Conservation (phyloP, 2,797 vertebrate species). For the Thaleichthys pacificus region DNA sequence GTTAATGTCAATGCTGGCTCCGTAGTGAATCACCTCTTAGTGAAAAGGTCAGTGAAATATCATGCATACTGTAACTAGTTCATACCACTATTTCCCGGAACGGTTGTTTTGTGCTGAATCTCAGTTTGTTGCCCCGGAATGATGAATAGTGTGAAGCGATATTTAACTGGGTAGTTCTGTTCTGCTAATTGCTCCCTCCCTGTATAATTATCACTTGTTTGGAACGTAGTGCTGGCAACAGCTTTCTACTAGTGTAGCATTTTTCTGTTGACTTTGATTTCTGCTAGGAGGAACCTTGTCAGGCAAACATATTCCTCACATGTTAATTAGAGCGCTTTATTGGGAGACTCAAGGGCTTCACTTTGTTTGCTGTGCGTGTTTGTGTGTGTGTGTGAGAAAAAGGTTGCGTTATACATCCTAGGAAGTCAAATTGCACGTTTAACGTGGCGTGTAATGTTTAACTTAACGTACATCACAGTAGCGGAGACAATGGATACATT, state of each 20-base stretch:
- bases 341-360: slow-evolving; percentile 6
- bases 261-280: slow-evolving; percentile 34
- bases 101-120: slow-evolving; percentile 35
- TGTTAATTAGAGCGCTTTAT: slow-evolving; percentile 21
- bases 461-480: no score
- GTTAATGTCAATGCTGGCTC: slow-evolving; percentile 17
- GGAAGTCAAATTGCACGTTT: slow-evolving; percentile 8
- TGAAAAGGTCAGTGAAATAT: slow-evolving; percentile 60
- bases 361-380: slow-evolving; percentile 17
- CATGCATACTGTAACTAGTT: slow-evolving; percentile 24
- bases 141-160: slow-evolving; percentile 54
- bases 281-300: slow-evolving; percentile 4
- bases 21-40: slow-evolving; percentile 57
- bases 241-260: slow-evolving; percentile 17
- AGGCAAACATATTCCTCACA: slow-evolving; percentile 11
- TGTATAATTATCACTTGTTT: slow-evolving; percentile 53
- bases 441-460: not conserved
- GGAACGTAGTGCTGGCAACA: slow-evolving; percentile 32
- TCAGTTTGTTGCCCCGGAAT: slow-evolving; percentile 42
- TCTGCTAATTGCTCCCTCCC: slow-evolving; percentile 57
- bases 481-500: no score
- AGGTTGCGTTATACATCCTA: not conserved
- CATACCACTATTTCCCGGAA: slow-evolving; percentile 38
- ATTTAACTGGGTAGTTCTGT: slow-evolving; percentile 52
- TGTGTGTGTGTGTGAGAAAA: slow-evolving; percentile 13